phyloP scores from a whole-genome alignment of 2,113 vertebrate species.

The Axis porcinus region DNA sequence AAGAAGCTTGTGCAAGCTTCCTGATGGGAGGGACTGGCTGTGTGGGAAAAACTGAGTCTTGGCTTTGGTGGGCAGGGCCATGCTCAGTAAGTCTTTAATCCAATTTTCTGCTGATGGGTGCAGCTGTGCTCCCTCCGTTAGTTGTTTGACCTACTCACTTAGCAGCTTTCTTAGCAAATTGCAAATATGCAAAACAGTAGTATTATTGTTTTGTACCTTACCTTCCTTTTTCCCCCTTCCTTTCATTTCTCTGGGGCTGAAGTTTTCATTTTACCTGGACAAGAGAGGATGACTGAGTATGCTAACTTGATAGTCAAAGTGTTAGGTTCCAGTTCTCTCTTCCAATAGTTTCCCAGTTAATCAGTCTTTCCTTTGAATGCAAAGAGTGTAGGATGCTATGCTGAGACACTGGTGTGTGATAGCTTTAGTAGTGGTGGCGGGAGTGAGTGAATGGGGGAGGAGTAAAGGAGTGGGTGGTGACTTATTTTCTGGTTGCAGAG shows the following conservation, averaged over 20 bases:
- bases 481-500: not conserved
- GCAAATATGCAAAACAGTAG: not conserved
- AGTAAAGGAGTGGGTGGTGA: not conserved
- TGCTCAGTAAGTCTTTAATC: not conserved
- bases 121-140: not conserved
- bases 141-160: not conserved
- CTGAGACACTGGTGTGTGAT: not conserved
- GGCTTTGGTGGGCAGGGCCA: not conserved
- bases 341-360: not conserved
- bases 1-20: not conserved
- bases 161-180: not conserved
- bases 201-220: not conserved
- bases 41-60: not conserved
- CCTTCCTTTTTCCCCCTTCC: not conserved
- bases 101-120: not conserved
- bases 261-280: not conserved
- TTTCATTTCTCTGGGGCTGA: not conserved
- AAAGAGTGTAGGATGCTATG: not conserved
- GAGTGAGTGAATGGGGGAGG: not conserved
- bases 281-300: not conserved
- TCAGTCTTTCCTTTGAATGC: not conserved
- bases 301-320: not conserved
- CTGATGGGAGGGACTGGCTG: not conserved
- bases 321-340: not conserved
- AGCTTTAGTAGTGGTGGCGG: not conserved